phyloP scores from a whole-genome alignment of 2,113 vertebrate genomes.

The Leiothrix lutea region DNA sequence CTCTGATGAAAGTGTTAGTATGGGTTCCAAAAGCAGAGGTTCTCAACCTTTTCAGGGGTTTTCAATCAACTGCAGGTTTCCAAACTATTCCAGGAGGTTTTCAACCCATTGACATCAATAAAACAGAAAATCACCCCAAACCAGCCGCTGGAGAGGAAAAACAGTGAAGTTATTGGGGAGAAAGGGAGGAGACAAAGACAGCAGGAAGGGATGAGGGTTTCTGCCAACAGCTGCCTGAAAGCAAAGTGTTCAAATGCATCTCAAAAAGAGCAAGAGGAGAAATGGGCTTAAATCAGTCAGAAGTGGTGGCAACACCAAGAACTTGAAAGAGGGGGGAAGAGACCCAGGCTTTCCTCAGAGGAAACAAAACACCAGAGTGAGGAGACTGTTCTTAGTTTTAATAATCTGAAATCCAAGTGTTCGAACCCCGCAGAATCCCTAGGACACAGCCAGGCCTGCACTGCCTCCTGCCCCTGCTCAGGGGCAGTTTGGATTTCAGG shows the following conservation, averaged over 20 bases:
- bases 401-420: not conserved
- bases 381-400: not conserved
- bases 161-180: not conserved
- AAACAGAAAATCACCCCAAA: not conserved
- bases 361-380: not conserved
- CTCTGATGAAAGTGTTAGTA: accelerated
- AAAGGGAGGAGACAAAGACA: not conserved
- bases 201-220: not conserved
- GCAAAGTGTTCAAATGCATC: not conserved
- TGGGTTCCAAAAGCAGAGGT: not conserved
- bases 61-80: not conserved
- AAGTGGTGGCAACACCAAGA: not conserved
- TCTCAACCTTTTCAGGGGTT: not conserved
- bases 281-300: not conserved
- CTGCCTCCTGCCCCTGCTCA: not conserved
- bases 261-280: not conserved
- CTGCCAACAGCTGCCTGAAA: not conserved
- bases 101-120: accelerated
- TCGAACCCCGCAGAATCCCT: not conserved
- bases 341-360: not conserved
- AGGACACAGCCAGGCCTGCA: accelerated
- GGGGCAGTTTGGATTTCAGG: not conserved
- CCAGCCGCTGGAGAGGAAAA: not conserved
- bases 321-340: not conserved
- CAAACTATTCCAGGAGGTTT: not conserved